Evolutionary conservation across 2,888 invertebrate genomes (phyloP).

Genomic region (Plebejus argus): DNA sequence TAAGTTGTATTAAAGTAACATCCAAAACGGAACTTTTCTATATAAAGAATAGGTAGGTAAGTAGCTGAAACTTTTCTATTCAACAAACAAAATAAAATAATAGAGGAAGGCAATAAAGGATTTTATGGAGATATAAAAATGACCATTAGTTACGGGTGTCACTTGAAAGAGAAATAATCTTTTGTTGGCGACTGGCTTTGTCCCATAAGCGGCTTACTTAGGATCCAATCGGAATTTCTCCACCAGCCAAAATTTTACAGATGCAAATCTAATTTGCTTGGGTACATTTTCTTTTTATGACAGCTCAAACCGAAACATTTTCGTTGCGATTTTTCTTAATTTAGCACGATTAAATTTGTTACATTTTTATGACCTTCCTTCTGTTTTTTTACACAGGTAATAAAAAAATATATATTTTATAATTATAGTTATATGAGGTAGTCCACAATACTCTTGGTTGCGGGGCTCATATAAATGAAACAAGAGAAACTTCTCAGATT

Average conservation of each 20-base stretch:
- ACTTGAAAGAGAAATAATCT: slow-evolving; percentile 28
- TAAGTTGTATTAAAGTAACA: too few species aligned
- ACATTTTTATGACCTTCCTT: background rate
- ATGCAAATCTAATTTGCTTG: slow-evolving; percentile 29
- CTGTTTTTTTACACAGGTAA: too few species aligned
- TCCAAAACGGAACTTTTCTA: too few species aligned
- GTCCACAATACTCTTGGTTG: too few species aligned
- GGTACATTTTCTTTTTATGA: background rate
- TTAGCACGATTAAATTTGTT: background rate
- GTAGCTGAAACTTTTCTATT: too few species aligned
- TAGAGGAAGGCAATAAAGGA: background rate
- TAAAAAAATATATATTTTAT: too few species aligned
- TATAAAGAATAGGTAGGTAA: too few species aligned
- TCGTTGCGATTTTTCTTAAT: background rate
- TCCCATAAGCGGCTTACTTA: slow-evolving; percentile 36
- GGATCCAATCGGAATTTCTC: slow-evolving; percentile 36
- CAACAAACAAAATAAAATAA: too few species aligned
- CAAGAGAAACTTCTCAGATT: too few species aligned
- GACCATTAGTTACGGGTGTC: slow-evolving; percentile 20
- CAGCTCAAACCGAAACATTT: background rate
- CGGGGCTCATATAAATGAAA: too few species aligned
- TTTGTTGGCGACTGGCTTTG: slow-evolving; percentile 28
- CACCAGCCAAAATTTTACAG: slow-evolving; percentile 29
- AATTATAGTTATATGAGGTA: too few species aligned
- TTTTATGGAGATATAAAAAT: slow-evolving; percentile 7